Evolutionary conservation across 2,113 vertebrate species (phyloP).

Genomic region (Galemys pyrenaicus): DNA sequence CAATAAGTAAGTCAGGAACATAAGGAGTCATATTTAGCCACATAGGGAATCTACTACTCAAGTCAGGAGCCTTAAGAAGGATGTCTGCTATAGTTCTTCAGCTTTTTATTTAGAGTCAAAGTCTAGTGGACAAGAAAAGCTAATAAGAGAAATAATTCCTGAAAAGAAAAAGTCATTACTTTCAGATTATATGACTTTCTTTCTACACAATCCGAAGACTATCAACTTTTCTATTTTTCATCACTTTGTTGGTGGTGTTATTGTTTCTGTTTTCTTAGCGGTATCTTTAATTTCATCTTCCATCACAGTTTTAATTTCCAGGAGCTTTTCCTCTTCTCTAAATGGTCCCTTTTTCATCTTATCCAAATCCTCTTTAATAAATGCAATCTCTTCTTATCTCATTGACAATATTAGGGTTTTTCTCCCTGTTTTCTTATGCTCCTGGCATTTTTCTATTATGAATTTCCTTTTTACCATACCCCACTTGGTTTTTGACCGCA

Average conservation of each 20-base stretch:
- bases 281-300: background rate
- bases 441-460: background rate
- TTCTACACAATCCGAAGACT: background rate
- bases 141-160: background rate
- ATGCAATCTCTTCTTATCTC: background rate
- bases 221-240: background rate
- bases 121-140: background rate
- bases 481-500: background rate
- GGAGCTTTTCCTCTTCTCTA: background rate
- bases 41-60: background rate
- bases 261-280: background rate
- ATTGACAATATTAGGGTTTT: background rate
- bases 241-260: background rate
- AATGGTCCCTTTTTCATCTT: background rate
- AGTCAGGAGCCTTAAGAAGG: background rate
- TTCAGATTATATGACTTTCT: slow-evolving; percentile 7
- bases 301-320: slow-evolving; percentile 38
- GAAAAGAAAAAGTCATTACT: slow-evolving; percentile 3
- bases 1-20: background rate
- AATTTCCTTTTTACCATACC: background rate
- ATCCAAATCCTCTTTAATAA: background rate
- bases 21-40: background rate
- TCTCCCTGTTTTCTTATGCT: background rate
- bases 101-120: background rate
- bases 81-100: background rate